These are phyloP conservation scores for Hetaerina titia DNA, from an alignment of 2,888 invertebrate genomes.

Conservation along the genomic window DNA sequence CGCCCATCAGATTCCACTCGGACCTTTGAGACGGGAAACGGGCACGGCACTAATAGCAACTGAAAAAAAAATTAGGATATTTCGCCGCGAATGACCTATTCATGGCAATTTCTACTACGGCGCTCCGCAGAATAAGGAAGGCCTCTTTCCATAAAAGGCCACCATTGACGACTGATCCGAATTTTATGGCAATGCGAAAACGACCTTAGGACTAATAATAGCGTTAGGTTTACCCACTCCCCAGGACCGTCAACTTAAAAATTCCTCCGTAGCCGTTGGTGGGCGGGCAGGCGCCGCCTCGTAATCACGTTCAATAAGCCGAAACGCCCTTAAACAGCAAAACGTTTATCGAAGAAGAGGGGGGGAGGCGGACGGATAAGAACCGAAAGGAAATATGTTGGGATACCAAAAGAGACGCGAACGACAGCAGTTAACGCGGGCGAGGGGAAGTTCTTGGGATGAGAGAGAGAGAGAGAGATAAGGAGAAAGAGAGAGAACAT, in stretches of 20 bases:
- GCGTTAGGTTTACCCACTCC: neutral
- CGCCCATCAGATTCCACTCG: too few relatives aligned
- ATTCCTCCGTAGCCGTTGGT: neutral
- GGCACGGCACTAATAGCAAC: too few relatives aligned
- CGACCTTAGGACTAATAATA: neutral
- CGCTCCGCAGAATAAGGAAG: neutral
- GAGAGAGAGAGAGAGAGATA: neutral
- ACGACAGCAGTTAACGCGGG: neutral
- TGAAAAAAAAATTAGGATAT: neutral
- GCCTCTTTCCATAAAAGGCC: neutral
- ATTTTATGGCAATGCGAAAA: neutral
- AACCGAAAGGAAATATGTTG: neutral
- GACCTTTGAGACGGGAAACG: too few relatives aligned
- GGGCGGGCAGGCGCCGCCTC: neutral
- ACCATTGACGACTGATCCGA: neutral
- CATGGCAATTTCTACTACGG: neutral
- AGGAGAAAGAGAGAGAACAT: neutral
- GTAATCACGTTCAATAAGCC: neutral
- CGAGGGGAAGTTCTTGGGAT: neutral
- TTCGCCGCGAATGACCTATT: neutral
- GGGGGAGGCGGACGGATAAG: neutral
- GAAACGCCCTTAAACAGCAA: neutral
- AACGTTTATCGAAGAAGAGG: neutral
- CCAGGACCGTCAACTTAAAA: neutral
- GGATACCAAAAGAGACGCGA: neutral